Base-by-base conservation (phyloP, 2,797 vertebrate species). In the Pseudotriccus pelzelni region DNA sequence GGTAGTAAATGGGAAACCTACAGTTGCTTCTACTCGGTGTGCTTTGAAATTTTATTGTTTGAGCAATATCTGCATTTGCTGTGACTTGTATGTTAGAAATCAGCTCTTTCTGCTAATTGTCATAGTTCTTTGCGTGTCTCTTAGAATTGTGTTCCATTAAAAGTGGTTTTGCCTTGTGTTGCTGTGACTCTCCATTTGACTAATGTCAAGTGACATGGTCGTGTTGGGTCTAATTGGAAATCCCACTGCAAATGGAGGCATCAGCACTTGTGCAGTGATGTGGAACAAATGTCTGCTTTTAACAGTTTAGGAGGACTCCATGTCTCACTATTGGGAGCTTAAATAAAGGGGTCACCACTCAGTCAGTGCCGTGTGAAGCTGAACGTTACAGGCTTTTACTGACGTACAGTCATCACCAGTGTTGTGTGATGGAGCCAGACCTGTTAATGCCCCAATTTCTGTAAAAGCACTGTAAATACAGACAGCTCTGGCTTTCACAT, bases 211-310 rank as follows among this genome's bases (percentile, higher is more conserved):
- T 78, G 85, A 68, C 56, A 34, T 15, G 41, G 68, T 49, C 21
- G 4, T 56, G 32, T 63, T 74, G 22, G 25, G 34, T 84, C 63
- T 84, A 13, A 70, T 22, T 60, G 72, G 41, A 80, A 80, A 50
- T 87, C 43, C 47, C 76, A 27, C 67, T 3, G 12, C 25, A 78
- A 66, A n/a, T 76, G 75, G 63, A 68, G 90, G 24, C 80, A 64
- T 87, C 12, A 34, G 66, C 10, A 24, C 52, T 80, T 94, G 77
- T 94, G 92, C 70, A 94, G 80, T 95, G 92, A 93, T 7, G 15
- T 73, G 93, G 72, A 89, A 76, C 22, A 68, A 66, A 96, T 68
- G 50, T 79, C 86, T 93, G 87, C 91, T 93, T 95, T 92, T 95
- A 92, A 80, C 81, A 92, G 56, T 74, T 82, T 50, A 88, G 66